Base-by-base conservation (phyloP, 2,888 invertebrate species). In the Neelides folsomi region DNA sequence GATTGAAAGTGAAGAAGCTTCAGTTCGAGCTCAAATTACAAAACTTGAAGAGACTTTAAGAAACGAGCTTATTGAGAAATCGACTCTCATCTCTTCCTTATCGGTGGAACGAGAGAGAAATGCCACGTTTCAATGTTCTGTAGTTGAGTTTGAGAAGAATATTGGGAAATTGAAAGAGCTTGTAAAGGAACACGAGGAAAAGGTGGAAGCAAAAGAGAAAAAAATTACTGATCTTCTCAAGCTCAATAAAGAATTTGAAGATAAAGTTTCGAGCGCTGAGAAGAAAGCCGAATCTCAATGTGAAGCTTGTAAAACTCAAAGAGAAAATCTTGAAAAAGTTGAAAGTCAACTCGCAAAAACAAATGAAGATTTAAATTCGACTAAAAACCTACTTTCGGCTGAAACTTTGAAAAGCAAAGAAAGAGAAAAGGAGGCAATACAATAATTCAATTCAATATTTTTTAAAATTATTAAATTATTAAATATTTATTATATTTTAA, bases 401-500 rank as follows among this genome's bases (percentile, higher is more conserved):
- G 60, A 63, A 50, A 55, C 56, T 38, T n/a, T 34, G 7, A 59
- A 54, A 15, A 58, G 54, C 27, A 49, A 53, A 37, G 60, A 59
- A 35, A 55, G 52, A 41, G 52, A 58, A 37, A 43, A 48, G 36
- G 59, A 60, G 42, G 53, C 60, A 45, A 27, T 27, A 27, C 7
- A 27, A 27, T 27, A 27, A 7, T 27, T 27, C 27, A 27, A 27
- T 27, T 27, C 27, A 27, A 27, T 7, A 27, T 27, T 27, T 27
- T 27, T 27, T 27, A 27, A 27, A 5, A 5, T n/a, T n/a, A n/a
- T n/a, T n/a, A n/a, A n/a, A n/a, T n/a, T n/a, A n/a, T n/a, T n/a
- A n/a, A n/a, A n/a, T n/a, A n/a, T n/a, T n/a, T n/a, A n/a, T n/a
- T n/a, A 27, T 3, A 27, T 27, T 27, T 27, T 27, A 27, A 27